Conservation (phyloP, 2,797 vertebrate species). For the Bovichtus variegatus region DNA sequence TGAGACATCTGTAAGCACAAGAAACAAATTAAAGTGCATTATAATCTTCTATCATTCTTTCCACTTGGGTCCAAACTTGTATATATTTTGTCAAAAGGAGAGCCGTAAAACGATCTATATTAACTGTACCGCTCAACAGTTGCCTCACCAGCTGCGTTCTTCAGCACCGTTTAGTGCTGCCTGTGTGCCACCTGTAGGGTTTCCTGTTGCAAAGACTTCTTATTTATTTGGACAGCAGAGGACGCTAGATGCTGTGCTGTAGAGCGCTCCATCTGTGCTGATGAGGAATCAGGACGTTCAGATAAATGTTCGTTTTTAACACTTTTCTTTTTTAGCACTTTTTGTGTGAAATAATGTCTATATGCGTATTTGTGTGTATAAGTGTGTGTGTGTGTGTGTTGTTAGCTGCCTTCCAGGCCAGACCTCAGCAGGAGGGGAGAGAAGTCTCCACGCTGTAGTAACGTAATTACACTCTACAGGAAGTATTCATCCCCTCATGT, state of each 20-base stretch:
- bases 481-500: background rate
- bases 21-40: background rate
- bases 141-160: background rate
- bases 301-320: slow-evolving; percentile 21
- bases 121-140: background rate
- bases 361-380: background rate
- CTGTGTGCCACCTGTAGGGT: slow-evolving; percentile 12
- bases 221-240: slow-evolving; percentile 74
- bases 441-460: background rate
- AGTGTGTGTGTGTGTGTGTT: background rate
- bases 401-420: slow-evolving; percentile 5
- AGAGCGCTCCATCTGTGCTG: background rate
- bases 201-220: slow-evolving; percentile 33
- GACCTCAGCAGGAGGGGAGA: slow-evolving; percentile 13
- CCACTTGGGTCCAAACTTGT: background rate
- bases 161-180: slow-evolving; percentile 6
- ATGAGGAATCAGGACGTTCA: slow-evolving; percentile 5
- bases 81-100: slow-evolving; percentile 19
- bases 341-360: slow-evolving; percentile 23
- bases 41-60: slow-evolving; percentile 3
- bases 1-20: slow-evolving; percentile 14
- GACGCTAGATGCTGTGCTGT: slow-evolving; percentile 11
- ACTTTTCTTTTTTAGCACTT: background rate
- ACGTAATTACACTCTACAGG: background rate
- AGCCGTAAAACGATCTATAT: slow-evolving; percentile 7